Percentiles rank a stretch among this genome's conserved stretches.
These are phyloP conservation scores for Noctua pronuba DNA, from an alignment of 2,888 invertebrate species.

Conservation along the genomic window DNA sequence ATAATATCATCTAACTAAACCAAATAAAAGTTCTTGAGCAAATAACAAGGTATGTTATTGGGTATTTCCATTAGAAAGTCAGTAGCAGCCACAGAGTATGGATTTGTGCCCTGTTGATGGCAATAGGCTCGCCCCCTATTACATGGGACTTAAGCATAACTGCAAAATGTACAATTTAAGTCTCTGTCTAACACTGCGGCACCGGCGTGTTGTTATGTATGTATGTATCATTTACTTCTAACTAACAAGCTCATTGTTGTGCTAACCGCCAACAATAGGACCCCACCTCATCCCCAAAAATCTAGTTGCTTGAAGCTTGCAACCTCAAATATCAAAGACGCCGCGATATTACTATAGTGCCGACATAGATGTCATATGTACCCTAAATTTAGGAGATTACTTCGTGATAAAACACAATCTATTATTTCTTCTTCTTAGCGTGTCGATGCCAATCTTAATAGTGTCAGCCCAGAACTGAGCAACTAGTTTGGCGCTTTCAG, in stretches of 20 bases:
- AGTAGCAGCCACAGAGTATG: not conserved
- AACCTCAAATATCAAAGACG: constrained; percentile 5
- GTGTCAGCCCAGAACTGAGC: too few relatives aligned
- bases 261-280: not conserved
- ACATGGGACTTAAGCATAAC: not conserved
- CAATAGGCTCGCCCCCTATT: not conserved
- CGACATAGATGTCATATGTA: not conserved
- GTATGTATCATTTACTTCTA: not conserved
- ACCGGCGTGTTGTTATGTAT: not conserved
- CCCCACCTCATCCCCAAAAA: not conserved
- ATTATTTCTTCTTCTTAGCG: too few relatives aligned
- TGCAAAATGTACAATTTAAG: not conserved
- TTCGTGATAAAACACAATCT: too few relatives aligned
- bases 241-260: not conserved
- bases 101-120: not conserved
- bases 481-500: too few relatives aligned
- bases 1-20: not conserved
- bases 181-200: not conserved
- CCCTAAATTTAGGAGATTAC: too few relatives aligned
- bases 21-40: not conserved
- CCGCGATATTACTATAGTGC: not conserved
- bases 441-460: too few relatives aligned
- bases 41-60: not conserved
- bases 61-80: not conserved
- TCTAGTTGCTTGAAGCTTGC: constrained; percentile 1